A percentile compares a stretch with the other conserved stretches of the same genome.
These are phyloP conservation scores for Anas flavirostris DNA, from an alignment of 2,797 vertebrate genomes.

Conservation along the genomic window DNA sequence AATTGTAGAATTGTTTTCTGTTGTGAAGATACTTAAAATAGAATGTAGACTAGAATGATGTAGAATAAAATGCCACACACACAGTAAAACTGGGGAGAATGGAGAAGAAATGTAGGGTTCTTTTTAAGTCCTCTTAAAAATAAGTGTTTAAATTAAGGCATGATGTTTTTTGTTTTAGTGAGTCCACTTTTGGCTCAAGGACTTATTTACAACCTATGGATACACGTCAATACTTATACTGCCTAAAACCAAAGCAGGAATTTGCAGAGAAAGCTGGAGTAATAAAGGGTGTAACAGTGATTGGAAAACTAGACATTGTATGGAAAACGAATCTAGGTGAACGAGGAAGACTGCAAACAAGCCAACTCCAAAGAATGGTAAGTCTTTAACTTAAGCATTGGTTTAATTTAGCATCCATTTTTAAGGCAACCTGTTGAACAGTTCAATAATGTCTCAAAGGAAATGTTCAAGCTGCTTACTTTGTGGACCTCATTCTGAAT, in stretches of 20 bases:
- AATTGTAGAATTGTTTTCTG: neutral
- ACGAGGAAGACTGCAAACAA: conserved; percentile 95
- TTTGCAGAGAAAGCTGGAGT: conserved; percentile 98
- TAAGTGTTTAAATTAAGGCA: neutral
- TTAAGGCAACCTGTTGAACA: neutral
- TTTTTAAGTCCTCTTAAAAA: neutral
- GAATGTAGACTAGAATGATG: too few relatives aligned
- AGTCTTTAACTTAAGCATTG: neutral
- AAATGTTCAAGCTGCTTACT: neutral
- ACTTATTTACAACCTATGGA: conserved; percentile 98
- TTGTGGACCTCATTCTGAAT: neutral
- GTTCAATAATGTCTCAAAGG: neutral
- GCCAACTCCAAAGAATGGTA: conserved; percentile 98
- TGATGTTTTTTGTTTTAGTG: conserved; percentile 68
- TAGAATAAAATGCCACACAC: neutral
- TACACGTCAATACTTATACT: conserved; percentile 97
- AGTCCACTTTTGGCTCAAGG: conserved; percentile 95
- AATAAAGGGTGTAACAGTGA: conserved; percentile 97
- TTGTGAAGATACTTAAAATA: neutral
- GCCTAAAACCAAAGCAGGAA: conserved; percentile 96
- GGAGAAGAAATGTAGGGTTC: neutral
- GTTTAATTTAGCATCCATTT: neutral
- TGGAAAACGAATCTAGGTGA: conserved; percentile 99
- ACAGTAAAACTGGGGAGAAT: neutral
- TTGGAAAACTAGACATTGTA: conserved; percentile 97